These are phyloP conservation scores for Drosophila anceps DNA, from an alignment of 2,888 invertebrate genomes.

Conservation along the genomic window DNA sequence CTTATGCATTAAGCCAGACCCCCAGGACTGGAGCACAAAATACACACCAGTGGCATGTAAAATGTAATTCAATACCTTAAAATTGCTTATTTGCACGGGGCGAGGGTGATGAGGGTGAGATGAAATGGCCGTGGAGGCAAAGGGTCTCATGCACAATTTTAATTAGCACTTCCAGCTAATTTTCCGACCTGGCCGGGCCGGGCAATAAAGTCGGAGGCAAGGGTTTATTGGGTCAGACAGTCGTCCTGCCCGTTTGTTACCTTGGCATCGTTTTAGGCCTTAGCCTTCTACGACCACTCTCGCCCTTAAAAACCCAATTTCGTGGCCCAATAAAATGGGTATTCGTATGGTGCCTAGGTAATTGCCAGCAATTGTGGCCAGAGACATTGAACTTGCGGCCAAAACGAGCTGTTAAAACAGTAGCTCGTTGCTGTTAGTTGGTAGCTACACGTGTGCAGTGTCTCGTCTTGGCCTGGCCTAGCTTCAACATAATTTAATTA, in stretches of 20 bases:
- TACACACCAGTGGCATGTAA: constrained; percentile 51
- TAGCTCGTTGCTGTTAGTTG: background rate
- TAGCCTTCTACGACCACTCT: background rate
- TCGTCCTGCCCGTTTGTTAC: constrained; percentile 27
- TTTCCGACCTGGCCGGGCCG: constrained; percentile 27
- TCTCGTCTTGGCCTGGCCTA: constrained; percentile 24
- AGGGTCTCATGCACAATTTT: constrained; percentile 53
- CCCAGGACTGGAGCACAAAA: constrained; percentile 32
- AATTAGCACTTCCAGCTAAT: constrained; percentile 61
- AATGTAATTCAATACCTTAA: constrained; percentile 70
- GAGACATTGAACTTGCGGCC: constrained; percentile 62
- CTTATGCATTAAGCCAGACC: constrained; percentile 23
- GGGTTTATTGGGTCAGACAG: constrained; percentile 55
- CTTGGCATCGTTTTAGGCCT: constrained; percentile 43
- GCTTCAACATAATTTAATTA: constrained; percentile 69
- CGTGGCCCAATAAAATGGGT: constrained; percentile 33
- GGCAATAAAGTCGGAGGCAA: constrained; percentile 44
- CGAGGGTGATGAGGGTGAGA: constrained; percentile 34
- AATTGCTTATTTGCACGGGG: constrained; percentile 40
- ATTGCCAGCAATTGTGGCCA: constrained; percentile 28
- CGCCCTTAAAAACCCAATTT: constrained; percentile 8
- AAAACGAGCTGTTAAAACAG: constrained; percentile 33
- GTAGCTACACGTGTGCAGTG: constrained; percentile 44
- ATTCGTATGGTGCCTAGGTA: constrained; percentile 37
- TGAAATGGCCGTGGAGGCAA: background rate